Evolutionary conservation across 2,888 invertebrate species (phyloP).

Genomic region (Xestia sexstrigata): DNA sequence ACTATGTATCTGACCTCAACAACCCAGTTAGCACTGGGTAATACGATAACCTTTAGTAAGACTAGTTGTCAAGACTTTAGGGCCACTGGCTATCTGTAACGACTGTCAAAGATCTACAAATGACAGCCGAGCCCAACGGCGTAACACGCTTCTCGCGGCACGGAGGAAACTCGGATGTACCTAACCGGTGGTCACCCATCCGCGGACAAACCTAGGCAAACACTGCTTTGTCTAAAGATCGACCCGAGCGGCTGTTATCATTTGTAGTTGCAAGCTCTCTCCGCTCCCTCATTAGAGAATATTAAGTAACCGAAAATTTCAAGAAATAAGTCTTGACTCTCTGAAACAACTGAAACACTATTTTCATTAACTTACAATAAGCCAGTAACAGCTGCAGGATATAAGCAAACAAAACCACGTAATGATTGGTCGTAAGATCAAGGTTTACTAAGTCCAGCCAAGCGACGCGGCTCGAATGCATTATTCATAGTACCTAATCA

Average conservation of each 20-base stretch:
- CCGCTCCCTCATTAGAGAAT: background rate
- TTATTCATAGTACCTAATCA: slow-evolving; percentile 64
- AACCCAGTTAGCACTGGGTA: background rate
- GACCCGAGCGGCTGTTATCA: too few relatives aligned
- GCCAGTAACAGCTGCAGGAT: slow-evolving; percentile 27
- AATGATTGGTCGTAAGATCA: slow-evolving; percentile 64
- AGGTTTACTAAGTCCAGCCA: slow-evolving; percentile 60
- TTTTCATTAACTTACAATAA: background rate
- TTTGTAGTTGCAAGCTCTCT: too few relatives aligned
- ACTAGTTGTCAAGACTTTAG: too few relatives aligned
- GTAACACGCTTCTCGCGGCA: too few relatives aligned
- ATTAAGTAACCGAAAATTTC: background rate
- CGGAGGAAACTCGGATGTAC: too few relatives aligned
- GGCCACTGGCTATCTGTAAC: too few relatives aligned
- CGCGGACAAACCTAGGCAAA: too few relatives aligned
- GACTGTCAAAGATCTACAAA: background rate
- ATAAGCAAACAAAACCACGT: slow-evolving; percentile 22
- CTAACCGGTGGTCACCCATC: too few relatives aligned
- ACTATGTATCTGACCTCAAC: background rate
- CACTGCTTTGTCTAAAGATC: too few relatives aligned
- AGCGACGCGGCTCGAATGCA: slow-evolving; percentile 58
- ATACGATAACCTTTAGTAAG: too few relatives aligned
- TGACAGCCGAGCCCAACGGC: background rate
- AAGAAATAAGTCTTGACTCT: background rate
- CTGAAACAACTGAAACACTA: background rate